phyloP scores from a whole-genome alignment of 2,113 vertebrate species.

The Barnardius zonarius region DNA sequence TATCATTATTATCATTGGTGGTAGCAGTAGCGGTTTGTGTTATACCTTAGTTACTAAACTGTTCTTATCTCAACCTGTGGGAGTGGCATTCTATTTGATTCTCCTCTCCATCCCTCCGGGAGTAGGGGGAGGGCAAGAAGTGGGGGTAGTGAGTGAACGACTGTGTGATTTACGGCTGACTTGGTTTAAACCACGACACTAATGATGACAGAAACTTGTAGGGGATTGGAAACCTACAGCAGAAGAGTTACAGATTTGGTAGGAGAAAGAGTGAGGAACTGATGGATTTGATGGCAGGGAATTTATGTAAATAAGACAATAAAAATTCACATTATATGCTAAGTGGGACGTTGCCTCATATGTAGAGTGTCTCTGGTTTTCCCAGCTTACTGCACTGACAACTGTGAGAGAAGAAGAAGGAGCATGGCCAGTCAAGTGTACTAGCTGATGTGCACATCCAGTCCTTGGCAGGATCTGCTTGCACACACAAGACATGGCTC shows the following conservation, averaged over 20 bases:
- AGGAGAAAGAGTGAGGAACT: not conserved
- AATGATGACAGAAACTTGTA: not conserved
- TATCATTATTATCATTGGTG: no score
- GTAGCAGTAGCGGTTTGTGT: no score
- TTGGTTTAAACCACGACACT: no score
- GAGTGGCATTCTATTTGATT: no score
- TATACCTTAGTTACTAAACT: no score
- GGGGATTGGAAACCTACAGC: not conserved
- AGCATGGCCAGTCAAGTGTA: not conserved
- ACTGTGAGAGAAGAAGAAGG: not conserved
- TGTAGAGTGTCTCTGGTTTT: not conserved
- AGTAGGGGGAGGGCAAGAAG: no score
- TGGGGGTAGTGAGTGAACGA: no score
- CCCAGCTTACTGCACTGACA: not conserved
- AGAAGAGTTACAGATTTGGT: not conserved
- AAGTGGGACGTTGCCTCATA: not conserved
- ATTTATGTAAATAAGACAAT: not conserved
- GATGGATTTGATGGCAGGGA: not conserved
- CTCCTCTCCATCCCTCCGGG: no score
- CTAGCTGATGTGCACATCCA: not conserved
- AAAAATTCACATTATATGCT: not conserved
- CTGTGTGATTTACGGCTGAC: no score
- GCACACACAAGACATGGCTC: not conserved
- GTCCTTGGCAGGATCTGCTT: not conserved
- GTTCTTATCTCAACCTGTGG: no score